Conservation (phyloP, 2,888 invertebrate species). For the Cheilosia vulpina region DNA sequence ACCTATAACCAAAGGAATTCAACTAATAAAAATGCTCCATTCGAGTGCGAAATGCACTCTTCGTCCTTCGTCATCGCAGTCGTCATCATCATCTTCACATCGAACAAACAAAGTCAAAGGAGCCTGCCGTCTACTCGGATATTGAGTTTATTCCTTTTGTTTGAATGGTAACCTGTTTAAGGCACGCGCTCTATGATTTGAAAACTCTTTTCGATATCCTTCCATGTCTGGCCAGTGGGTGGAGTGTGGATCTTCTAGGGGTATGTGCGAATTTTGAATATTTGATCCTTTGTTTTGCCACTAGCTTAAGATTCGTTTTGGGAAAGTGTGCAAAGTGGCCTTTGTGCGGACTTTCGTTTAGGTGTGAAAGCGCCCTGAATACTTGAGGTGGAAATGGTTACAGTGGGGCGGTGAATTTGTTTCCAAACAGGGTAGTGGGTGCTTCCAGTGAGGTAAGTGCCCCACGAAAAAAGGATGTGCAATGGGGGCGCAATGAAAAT, state of each 20-base stretch:
- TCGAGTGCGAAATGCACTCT: slow-evolving; percentile 82
- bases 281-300: slow-evolving; percentile 12
- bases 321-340: neutral
- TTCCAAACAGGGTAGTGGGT: slow-evolving; percentile 47
- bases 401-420: slow-evolving; percentile 42
- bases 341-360: slow-evolving; percentile 32
- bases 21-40: slow-evolving; percentile 83
- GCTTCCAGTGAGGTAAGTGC: neutral
- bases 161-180: slow-evolving; percentile 61
- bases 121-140: slow-evolving; percentile 30
- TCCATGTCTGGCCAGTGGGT: neutral
- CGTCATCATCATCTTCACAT: slow-evolving; percentile 18
- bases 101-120: slow-evolving; percentile 52
- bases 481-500: neutral
- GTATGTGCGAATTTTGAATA: neutral
- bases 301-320: slow-evolving; percentile 4
- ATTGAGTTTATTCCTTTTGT: slow-evolving; percentile 50
- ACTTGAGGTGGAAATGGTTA: slow-evolving; percentile 37
- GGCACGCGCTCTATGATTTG: slow-evolving; percentile 33
- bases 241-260: neutral
- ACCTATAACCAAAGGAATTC: slow-evolving; percentile 81
- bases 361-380: slow-evolving; percentile 62
- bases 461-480: neutral
- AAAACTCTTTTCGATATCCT: slow-evolving; percentile 9
- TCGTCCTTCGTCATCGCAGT: slow-evolving; percentile 8